Evolutionary conservation across 2,888 invertebrate species (phyloP).

Genomic region (Timema podura): DNA sequence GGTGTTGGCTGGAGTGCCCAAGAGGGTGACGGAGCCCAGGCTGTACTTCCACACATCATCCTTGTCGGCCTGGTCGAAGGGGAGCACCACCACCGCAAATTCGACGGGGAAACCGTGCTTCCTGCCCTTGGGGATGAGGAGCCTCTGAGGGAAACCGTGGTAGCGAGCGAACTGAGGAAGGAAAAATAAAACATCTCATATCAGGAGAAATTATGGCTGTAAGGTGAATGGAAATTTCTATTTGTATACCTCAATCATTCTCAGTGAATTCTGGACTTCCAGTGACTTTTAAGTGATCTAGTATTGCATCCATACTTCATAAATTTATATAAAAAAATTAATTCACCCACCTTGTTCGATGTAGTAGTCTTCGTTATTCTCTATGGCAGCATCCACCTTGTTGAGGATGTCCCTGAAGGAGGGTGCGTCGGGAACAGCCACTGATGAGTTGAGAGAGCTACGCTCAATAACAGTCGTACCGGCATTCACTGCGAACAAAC

Average conservation of each 20-base stretch:
- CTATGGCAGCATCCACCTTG: constrained; percentile 53
- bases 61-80: constrained; percentile 49
- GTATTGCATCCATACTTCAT: not conserved
- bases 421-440: constrained; percentile 59
- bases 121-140: constrained; percentile 67
- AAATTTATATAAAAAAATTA: not conserved
- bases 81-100: constrained; percentile 59
- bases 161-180: constrained; percentile 41
- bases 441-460: constrained; percentile 61
- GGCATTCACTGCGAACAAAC: constrained; percentile 43
- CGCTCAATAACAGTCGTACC: constrained; percentile 67
- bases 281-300: not conserved
- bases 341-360: constrained; percentile 35
- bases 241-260: not conserved
- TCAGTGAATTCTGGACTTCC: not conserved
- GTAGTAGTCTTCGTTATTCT: constrained; percentile 51
- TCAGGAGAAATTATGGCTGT: not conserved
- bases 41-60: constrained; percentile 46
- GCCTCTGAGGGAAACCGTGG: constrained; percentile 66
- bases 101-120: constrained; percentile 61
- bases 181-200: no score
- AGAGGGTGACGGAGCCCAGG: constrained; percentile 50
- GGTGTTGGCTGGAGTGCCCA: constrained; percentile 38
- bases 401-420: constrained; percentile 61
- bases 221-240: not conserved